Percentiles rank a stretch among this genome's conserved stretches.
phyloP scores from a whole-genome alignment of 2,888 invertebrate species.

The Brenthis daphne region DNA sequence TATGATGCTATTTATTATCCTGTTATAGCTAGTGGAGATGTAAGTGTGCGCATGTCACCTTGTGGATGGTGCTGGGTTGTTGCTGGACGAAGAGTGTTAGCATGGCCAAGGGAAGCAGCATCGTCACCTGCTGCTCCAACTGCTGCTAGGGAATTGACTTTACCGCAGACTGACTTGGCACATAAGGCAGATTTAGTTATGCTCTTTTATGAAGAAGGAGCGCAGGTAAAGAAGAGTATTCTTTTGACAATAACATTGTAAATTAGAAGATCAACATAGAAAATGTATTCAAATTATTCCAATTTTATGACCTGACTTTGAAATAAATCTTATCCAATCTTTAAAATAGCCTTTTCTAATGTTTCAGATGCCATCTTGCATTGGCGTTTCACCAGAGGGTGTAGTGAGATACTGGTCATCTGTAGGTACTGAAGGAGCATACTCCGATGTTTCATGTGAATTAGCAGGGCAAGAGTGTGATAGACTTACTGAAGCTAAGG shows the following conservation, averaged over 20 bases:
- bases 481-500: conserved; percentile 83
- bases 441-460: conserved; percentile 92
- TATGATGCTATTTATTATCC: background rate
- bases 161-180: conserved; percentile 95
- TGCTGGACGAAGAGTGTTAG: conserved; percentile 90
- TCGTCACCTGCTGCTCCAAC: conserved; percentile 55
- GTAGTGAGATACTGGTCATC: conserved; percentile 95
- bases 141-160: conserved; percentile 91
- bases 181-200: conserved; percentile 93
- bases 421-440: conserved; percentile 92
- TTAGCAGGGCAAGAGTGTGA: conserved; percentile 94
- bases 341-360: background rate
- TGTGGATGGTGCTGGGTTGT: conserved; percentile 94
- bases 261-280: background rate
- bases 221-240: conserved; percentile 54
- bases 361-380: conserved; percentile 88
- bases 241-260: background rate
- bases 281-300: background rate
- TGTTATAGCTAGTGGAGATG: conserved; percentile 76
- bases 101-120: conserved; percentile 88
- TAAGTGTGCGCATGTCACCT: conserved; percentile 84
- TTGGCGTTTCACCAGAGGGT: conserved; percentile 97
- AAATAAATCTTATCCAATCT: background rate
- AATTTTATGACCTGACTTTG: too few relatives aligned
- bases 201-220: conserved; percentile 82